These are phyloP conservation scores for Catagonus wagneri DNA, from an alignment of 2,113 vertebrate genomes.

Conservation along the genomic window DNA sequence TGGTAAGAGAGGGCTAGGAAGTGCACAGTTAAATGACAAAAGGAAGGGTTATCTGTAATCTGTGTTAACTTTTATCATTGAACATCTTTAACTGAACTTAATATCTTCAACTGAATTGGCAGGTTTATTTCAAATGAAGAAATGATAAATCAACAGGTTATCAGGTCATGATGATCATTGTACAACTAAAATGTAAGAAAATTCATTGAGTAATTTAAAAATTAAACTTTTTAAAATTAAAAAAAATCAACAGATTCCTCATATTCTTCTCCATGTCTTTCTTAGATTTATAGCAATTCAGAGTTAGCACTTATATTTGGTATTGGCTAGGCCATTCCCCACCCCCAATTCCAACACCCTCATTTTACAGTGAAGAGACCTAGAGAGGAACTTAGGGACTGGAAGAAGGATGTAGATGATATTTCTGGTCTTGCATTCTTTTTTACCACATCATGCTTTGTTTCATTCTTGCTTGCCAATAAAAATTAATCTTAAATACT, in stretches of 20 bases:
- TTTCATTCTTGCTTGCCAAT: constrained; percentile 54
- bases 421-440: not conserved
- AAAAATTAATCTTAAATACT: constrained; percentile 52
- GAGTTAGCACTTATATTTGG: not conserved
- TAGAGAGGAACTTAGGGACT: not conserved
- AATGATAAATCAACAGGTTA: constrained; percentile 4
- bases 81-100: constrained; percentile 24
- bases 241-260: not conserved
- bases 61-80: constrained; percentile 64
- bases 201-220: too few relatives aligned
- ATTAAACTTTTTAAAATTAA: too few relatives aligned
- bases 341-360: not conserved
- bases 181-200: too few relatives aligned
- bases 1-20: not conserved
- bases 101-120: constrained; percentile 19
- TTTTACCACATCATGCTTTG: not conserved
- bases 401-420: not conserved
- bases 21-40: not conserved
- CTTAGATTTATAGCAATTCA: not conserved
- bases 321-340: not conserved
- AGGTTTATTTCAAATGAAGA: constrained; percentile 66
- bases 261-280: constrained; percentile 32
- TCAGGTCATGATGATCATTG: too few relatives aligned
- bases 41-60: constrained; percentile 37
- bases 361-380: constrained; percentile 38